Evolutionary conservation across 2,888 invertebrate species (phyloP).

Genomic region (Drosophila prostipennis): DNA sequence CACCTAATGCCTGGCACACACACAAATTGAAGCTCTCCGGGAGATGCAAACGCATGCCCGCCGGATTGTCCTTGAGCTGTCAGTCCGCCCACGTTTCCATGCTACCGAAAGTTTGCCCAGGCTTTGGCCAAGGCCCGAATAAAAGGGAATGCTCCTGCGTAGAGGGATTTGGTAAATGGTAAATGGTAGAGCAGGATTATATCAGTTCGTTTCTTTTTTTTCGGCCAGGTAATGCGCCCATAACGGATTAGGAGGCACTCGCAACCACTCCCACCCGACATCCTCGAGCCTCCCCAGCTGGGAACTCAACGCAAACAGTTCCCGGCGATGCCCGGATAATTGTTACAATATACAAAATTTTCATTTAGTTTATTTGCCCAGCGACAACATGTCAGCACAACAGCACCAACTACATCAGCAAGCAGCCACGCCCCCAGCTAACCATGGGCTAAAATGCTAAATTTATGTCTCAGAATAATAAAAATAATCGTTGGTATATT

Average conservation of each 20-base stretch:
- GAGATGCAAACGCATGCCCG: conserved; percentile 35
- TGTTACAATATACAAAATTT: conserved; percentile 69
- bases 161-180: conserved; percentile 7
- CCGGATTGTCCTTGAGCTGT: conserved; percentile 57
- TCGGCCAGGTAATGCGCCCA: conserved; percentile 24
- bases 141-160: neutral
- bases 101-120: conserved; percentile 28
- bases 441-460: conserved; percentile 5
- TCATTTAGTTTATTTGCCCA: conserved; percentile 63
- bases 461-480: neutral
- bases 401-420: conserved; percentile 21
- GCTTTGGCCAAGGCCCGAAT: conserved; percentile 4
- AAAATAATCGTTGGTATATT: too few relatives aligned
- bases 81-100: conserved; percentile 34
- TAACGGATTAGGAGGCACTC: conserved; percentile 23
- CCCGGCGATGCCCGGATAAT: conserved; percentile 58
- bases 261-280: neutral
- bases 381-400: conserved; percentile 50
- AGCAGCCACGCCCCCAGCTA: conserved; percentile 37
- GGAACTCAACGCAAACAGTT: conserved; percentile 19
- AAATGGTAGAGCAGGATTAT: conserved; percentile 20
- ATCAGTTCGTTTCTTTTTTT: conserved; percentile 13
- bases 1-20: conserved; percentile 44
- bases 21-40: conserved; percentile 44
- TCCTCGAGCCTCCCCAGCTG: conserved; percentile 13